These are phyloP conservation scores for Cervus canadensis DNA, from an alignment of 2,113 vertebrate genomes.

Conservation along the genomic window DNA sequence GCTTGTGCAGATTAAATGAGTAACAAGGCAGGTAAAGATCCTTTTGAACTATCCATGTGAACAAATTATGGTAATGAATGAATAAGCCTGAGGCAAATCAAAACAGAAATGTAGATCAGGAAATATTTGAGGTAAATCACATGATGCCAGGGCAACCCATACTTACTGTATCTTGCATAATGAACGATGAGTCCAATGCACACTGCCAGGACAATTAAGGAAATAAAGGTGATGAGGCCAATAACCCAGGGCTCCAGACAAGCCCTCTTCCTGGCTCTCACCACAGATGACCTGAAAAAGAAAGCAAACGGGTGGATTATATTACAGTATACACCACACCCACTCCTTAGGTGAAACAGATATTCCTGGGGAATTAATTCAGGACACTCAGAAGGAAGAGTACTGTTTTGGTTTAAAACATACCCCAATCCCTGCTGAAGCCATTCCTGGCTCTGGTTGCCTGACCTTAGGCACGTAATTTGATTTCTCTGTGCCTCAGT, in stretches of 20 bases:
- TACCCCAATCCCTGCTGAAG: not conserved
- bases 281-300: slow-evolving; percentile 38
- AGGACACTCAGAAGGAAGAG: not conserved
- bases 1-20: not conserved
- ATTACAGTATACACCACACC: too few species aligned
- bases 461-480: not conserved
- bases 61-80: not conserved
- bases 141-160: not conserved
- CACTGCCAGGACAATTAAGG: slow-evolving; percentile 63
- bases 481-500: not conserved
- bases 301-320: not conserved
- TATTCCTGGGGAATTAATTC: not conserved
- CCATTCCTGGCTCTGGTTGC: not conserved
- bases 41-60: not conserved
- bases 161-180: slow-evolving; percentile 73
- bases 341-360: not conserved
- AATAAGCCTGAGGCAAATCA: slow-evolving; percentile 9
- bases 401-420: not conserved
- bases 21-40: not conserved
- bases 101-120: not conserved
- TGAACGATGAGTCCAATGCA: slow-evolving; percentile 68
- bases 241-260: slow-evolving; percentile 62
- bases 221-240: slow-evolving; percentile 65
- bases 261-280: slow-evolving; percentile 24
- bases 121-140: not conserved